These are phyloP conservation scores for Hecatera dysodea DNA, from an alignment of 2,888 invertebrate genomes.

Conservation along the genomic window DNA sequence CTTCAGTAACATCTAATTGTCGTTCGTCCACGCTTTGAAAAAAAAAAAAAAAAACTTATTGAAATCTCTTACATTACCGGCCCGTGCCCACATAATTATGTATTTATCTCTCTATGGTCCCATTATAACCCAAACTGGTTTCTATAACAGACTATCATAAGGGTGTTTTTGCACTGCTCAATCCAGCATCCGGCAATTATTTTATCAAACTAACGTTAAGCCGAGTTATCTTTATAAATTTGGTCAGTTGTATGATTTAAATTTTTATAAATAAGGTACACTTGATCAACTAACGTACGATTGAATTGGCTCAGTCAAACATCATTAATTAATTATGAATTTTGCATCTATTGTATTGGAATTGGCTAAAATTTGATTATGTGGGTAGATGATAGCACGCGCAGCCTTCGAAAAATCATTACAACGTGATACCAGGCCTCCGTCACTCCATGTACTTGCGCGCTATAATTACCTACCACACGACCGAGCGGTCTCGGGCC, in stretches of 20 bases:
- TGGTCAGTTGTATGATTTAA: neutral
- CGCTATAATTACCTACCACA: too few relatives aligned
- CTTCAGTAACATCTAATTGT: conserved; percentile 1
- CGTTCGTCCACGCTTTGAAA: conserved; percentile 3
- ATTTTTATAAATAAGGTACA: neutral
- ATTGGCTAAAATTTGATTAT: neutral
- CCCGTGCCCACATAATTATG: conserved; percentile 25
- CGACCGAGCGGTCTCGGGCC: too few relatives aligned
- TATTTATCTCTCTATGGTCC: conserved; percentile 11
- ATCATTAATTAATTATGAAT: too few relatives aligned
- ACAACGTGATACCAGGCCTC: too few relatives aligned
- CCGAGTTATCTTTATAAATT: neutral
- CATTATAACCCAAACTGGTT: conserved; percentile 23
- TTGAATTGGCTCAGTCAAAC: too few relatives aligned
- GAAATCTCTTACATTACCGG: neutral
- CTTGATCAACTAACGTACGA: too few relatives aligned
- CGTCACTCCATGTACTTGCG: too few relatives aligned
- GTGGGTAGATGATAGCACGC: neutral
- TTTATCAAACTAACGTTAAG: neutral
- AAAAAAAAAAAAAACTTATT: too few relatives aligned
- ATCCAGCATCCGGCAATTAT: neutral
- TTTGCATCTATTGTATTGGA: neutral
- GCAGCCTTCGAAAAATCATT: neutral
- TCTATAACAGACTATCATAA: conserved; percentile 11
- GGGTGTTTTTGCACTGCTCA: conserved; percentile 15